phyloP scores from a whole-genome alignment of 2,888 invertebrate species.

The Chalcosyrphus nemorum region DNA sequence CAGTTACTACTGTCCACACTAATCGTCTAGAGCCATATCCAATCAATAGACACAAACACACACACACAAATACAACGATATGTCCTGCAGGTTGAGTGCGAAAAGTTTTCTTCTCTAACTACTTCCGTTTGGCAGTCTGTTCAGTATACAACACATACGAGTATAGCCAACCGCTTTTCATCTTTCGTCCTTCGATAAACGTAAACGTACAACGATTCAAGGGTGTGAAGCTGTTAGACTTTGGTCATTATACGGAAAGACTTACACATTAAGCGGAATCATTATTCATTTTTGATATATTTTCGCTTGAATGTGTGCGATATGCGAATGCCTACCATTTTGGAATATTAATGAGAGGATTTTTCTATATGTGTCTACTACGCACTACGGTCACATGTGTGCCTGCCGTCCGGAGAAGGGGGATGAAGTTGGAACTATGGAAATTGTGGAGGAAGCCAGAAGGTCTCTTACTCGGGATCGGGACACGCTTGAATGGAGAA shows the following conservation, averaged over 20 bases:
- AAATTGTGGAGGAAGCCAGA: conserved; percentile 33
- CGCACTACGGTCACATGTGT: conserved; percentile 46
- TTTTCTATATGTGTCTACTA: conserved; percentile 30
- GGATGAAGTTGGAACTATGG: conserved; percentile 15
- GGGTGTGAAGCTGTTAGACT: conserved; percentile 72
- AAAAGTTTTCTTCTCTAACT: conserved; percentile 37
- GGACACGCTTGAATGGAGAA: conserved; percentile 32
- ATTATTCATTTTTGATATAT: conserved; percentile 81
- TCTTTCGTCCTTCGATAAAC: conserved; percentile 22
- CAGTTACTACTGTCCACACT: conserved; percentile 29
- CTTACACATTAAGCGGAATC: conserved; percentile 79
- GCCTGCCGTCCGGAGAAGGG: neutral
- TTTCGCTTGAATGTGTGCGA: conserved; percentile 67
- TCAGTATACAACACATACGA: neutral
- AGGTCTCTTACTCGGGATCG: neutral
- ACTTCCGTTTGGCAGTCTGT: neutral
- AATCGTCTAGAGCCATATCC: conserved; percentile 30
- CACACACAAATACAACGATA: no score
- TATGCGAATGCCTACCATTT: conserved; percentile 71
- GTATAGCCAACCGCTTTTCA: no score
- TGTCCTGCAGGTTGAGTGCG: conserved; percentile 53
- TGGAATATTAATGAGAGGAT: conserved; percentile 69
- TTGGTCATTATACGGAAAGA: conserved; percentile 65
- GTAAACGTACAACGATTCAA: conserved; percentile 59
- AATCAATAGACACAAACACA: conserved; percentile 36